Evolutionary conservation across 2,888 invertebrate genomes (phyloP), one percentile per base, ranked within the genome.

Genomic region (Acanthococcus lagerstroemiae): DNA sequence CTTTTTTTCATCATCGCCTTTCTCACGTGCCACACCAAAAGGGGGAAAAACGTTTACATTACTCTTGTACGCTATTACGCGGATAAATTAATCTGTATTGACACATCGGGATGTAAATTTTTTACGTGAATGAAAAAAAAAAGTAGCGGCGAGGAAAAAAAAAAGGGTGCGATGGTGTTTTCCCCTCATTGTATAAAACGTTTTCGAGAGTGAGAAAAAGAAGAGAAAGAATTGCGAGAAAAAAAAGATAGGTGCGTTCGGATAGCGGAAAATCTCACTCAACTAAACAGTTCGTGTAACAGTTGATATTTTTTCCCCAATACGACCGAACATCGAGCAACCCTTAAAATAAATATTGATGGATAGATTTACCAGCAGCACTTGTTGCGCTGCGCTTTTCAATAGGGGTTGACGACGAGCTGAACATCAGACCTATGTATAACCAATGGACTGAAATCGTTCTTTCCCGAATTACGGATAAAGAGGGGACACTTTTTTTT

Each of bases 61-160:
- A 30, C 27, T 17, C 30, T 52, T 63, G 44, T 63, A 63, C 48
- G 52, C 63, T 52, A 63, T 63, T 63, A 63, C 27, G 63, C 63
- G 63, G 63, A 63, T 63, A 63, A 63, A 63, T 63, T 63, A 63
- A 63, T 63, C 63, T 63, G 63, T 63, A 63, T 63, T 63, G 63
- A 63, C 63, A 63, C 63, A 50, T 63, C 37, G 52, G 63, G 52
- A 63, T 63, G 63, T 52, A 63, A 63, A 63, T 63, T 63, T 63
- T 63, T 63, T 30, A 52, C 37, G 37, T 21, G 21, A 54, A 63
- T 25, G 52, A 27, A 52, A 54, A 61, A 63, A 63, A 61, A 63
- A 52, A 63, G 63, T 52, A 50, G 9, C 50, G 55, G 52, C 22
- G 7, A 22, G 24, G 63, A 37, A 63, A 54, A 63, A 63, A 63